Evolutionary conservation across 2,113 vertebrate genomes (phyloP), one percentile per base, ranked within the genome.

Genomic region (Ceratotherium simum): DNA sequence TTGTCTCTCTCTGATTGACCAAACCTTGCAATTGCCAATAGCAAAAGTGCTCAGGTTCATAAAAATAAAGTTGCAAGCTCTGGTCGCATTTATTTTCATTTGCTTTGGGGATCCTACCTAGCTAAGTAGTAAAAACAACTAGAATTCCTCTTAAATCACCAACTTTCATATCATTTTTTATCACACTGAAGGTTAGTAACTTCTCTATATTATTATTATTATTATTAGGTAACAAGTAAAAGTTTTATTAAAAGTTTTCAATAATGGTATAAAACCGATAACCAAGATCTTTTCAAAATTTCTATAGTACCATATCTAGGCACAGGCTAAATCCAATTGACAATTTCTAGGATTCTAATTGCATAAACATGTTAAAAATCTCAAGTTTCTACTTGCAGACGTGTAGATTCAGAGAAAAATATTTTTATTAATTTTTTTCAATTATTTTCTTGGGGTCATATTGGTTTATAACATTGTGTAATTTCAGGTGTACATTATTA

Each of bases 131-230:
- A 89, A 33, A 42, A 46, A 91, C 65, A 94, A 92, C 29, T 8
- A 70, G 25, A 73, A 67, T 94, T 36, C 91, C 58, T 93, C 31
- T 95, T 64, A 87, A 91, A 58, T 85, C 20, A 81, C 29, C 31
- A 86, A 67, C 56, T 72, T 90, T 48, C 58, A 46, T 80, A 54
- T 78, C 27, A 82, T 46, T 96, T 54, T 96, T 70, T 23, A 83
- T 42, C 16, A 72, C 39, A 82, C 3, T 13, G 1, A 69, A 86
- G 58, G 23, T 62, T 56, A 92, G 17, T 48, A 33, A 83, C 80
- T 86, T 75, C 7, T 46, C 27, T 84, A 31, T 9, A 23, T 54
- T 54, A 54, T 54, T 54, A 54, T 54, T 54, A 54, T 54, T 54
- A 54, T 54, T 54, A 10, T 54, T 2, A 31, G 46, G 48, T 11